Evolutionary conservation across 2,888 invertebrate species (phyloP).

Genomic region (Drosophila atripex): DNA sequence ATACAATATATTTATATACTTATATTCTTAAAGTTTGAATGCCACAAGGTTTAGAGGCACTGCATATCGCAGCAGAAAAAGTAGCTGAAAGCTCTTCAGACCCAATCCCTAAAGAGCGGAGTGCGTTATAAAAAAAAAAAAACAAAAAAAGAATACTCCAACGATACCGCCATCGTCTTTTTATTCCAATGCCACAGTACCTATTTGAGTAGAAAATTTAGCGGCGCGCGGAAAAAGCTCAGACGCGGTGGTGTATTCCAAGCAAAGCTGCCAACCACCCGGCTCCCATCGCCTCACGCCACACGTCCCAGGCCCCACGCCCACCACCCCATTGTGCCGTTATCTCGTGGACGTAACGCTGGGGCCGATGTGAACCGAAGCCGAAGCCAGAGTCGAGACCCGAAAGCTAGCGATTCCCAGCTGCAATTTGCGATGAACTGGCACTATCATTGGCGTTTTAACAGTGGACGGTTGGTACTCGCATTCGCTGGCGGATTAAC

Average conservation of each 20-base stretch:
- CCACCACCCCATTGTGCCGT: background rate
- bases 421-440: constrained; percentile 58
- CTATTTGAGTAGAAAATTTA: constrained; percentile 28
- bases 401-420: constrained; percentile 31
- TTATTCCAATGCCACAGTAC: constrained; percentile 19
- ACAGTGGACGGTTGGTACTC: constrained; percentile 83
- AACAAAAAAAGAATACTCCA: constrained; percentile 3
- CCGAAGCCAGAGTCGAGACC: constrained; percentile 14
- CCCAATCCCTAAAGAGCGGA: background rate
- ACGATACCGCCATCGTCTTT: constrained; percentile 4
- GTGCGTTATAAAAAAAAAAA: constrained; percentile 1
- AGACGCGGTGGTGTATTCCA: constrained; percentile 22
- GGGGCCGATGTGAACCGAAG: constrained; percentile 17
- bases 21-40: background rate
- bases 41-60: background rate
- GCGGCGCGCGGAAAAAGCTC: constrained; percentile 17
- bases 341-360: constrained; percentile 4
- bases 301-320: background rate
- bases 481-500: constrained; percentile 81
- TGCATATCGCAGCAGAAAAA: constrained; percentile 6
- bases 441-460: constrained; percentile 84
- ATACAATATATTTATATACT: background rate
- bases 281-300: background rate
- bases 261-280: constrained; percentile 17
- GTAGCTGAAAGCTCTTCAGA: constrained; percentile 57